Percentiles rank a stretch among this genome's conserved stretches.
phyloP scores from a whole-genome alignment of 2,797 vertebrate species.

The Semaprochilodus insignis region DNA sequence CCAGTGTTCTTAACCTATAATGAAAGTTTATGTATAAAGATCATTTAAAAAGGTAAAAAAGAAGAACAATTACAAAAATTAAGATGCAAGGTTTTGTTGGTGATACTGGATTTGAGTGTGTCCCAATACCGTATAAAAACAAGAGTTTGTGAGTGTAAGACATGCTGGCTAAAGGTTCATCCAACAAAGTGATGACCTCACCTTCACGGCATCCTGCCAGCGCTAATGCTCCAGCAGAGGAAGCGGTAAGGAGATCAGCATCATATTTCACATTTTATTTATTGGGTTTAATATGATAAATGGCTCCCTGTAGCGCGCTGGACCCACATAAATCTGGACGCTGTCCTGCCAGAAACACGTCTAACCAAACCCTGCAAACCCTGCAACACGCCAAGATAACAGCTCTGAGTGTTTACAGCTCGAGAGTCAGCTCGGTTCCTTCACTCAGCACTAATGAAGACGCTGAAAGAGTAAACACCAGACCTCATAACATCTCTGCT shows the following conservation, averaged over 20 bases:
- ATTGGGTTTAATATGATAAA: constrained; percentile 15
- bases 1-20: too few species aligned
- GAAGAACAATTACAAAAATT: too few species aligned
- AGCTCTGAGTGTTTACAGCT: neutral
- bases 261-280: constrained; percentile 35
- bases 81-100: too few species aligned
- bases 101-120: too few species aligned
- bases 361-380: neutral
- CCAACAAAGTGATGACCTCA: constrained; percentile 40
- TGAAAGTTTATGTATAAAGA: too few species aligned
- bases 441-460: neutral
- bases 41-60: too few species aligned
- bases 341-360: constrained; percentile 33
- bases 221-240: constrained; percentile 1
- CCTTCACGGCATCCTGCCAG: neutral
- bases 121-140: too few species aligned
- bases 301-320: constrained; percentile 9
- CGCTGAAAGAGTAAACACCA: neutral
- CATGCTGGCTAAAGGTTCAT: constrained; percentile 26
- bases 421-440: neutral
- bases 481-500: too few species aligned
- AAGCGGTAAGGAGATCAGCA: constrained; percentile 15
- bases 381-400: neutral
- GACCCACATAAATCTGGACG: neutral
- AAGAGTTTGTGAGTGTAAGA: constrained; percentile 27